Conservation (phyloP, 2,888 invertebrate species). For the Anarsia innoxiella region DNA sequence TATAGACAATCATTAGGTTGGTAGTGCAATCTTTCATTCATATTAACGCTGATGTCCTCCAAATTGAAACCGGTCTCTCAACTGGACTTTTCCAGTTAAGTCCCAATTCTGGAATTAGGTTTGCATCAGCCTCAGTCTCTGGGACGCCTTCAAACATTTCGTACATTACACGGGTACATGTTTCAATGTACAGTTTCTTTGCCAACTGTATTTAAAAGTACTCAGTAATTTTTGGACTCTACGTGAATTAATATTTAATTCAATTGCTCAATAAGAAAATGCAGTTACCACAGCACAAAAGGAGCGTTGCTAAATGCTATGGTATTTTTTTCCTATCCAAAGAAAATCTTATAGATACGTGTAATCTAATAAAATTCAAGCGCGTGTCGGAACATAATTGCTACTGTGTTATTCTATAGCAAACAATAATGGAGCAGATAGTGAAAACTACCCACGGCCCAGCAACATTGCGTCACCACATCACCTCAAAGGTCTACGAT, state of each 20-base stretch:
- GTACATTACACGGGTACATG: too few species aligned
- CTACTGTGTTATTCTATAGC: slow-evolving; percentile 1
- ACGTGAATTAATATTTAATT: too few species aligned
- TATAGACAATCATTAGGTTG: too few species aligned
- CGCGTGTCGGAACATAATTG: slow-evolving; percentile 1
- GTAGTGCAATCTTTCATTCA: too few species aligned
- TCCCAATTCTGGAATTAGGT: slow-evolving; percentile 32
- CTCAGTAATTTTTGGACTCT: too few species aligned
- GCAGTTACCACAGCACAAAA: too few species aligned
- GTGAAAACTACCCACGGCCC: slow-evolving; percentile 4
- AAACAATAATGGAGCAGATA: slow-evolving; percentile 4
- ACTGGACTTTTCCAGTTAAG: slow-evolving; percentile 55
- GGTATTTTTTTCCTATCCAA: too few species aligned
- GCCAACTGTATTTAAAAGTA: too few species aligned
- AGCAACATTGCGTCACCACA: slow-evolving; percentile 3
- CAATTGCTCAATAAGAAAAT: too few species aligned
- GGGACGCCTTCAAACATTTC: slow-evolving; percentile 24
- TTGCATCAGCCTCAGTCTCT: slow-evolving; percentile 36
- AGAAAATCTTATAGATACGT: slow-evolving; percentile 5
- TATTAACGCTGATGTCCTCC: slow-evolving; percentile 17
- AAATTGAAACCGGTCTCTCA: slow-evolving; percentile 54
- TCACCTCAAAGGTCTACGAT: too few species aligned
- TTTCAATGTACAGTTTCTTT: too few species aligned
- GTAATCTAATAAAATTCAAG: not conserved
- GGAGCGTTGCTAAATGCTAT: too few species aligned